phyloP scores from a whole-genome alignment of 1,140 invertebrate genomes.

The Popillia japonica region DNA sequence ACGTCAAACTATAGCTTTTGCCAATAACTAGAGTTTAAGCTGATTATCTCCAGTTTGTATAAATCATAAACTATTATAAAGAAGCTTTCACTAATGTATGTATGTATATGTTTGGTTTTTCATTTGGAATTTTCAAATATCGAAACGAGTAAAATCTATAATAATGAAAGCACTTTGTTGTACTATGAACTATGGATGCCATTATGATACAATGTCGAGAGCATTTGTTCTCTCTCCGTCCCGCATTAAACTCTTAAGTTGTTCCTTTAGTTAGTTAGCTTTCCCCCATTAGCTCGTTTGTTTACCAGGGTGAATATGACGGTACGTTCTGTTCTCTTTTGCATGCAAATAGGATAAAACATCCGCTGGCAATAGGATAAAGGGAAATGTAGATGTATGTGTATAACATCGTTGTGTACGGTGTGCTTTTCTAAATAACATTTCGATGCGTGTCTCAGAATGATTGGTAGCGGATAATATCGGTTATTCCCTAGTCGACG shows the following conservation, averaged over 20 bases:
- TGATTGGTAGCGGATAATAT: constrained; percentile 11
- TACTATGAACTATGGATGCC: background rate
- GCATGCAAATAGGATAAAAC: constrained; percentile 4
- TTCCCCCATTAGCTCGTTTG: background rate
- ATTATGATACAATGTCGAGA: background rate
- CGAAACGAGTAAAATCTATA: background rate
- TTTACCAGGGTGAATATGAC: background rate
- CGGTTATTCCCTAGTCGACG: background rate
- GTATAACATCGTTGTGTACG: background rate
- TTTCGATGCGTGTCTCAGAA: constrained; percentile 2
- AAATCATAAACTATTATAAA: too few relatives aligned
- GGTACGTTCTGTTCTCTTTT: background rate
- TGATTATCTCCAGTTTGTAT: too few relatives aligned
- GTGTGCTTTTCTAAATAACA: constrained; percentile 8
- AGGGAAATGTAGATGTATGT: background rate
- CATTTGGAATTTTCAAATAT: background rate
- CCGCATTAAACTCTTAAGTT: background rate
- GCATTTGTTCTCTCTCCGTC: background rate
- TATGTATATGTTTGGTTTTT: background rate
- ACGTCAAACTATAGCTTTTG: too few relatives aligned
- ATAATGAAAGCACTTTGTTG: background rate
- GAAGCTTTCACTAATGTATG: too few relatives aligned
- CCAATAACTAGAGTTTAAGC: too few relatives aligned
- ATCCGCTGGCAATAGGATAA: constrained; percentile 1
- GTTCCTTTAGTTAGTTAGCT: background rate